Percentiles rank a stretch among this genome's conserved stretches.
Conservation (phyloP, 2,113 vertebrate genomes). For the Oreotrochilus melanogaster region DNA sequence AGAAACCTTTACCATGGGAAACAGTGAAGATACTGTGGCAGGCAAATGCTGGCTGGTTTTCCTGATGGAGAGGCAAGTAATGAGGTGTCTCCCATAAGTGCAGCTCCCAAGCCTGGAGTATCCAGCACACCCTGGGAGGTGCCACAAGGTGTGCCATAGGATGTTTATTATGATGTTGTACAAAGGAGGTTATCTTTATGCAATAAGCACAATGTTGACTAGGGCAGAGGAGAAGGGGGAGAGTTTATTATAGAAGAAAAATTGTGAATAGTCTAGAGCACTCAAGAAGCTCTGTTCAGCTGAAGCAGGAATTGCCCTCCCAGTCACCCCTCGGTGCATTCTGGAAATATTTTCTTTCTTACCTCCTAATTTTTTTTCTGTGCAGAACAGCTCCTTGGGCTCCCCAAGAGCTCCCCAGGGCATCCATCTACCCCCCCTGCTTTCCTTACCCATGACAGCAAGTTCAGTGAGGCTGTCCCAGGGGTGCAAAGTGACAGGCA, state of each 20-base stretch:
- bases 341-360: background rate
- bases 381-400: background rate
- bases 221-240: background rate
- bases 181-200: background rate
- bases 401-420: background rate
- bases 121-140: background rate
- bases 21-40: background rate
- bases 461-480: fast-evolving
- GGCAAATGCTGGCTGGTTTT: background rate
- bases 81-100: background rate
- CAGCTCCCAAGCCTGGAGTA: background rate
- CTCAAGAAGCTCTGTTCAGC: background rate
- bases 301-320: background rate
- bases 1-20: background rate
- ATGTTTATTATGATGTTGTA: background rate
- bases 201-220: background rate
- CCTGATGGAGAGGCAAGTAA: fast-evolving
- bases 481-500: background rate
- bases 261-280: background rate
- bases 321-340: background rate
- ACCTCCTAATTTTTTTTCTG: background rate
- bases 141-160: background rate
- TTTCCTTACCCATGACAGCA: background rate
- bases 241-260: background rate
- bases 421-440: background rate